Percentiles rank a stretch among this genome's conserved stretches.
Conservation (phyloP, 2,113 vertebrate genomes). For the Sebastes schlegelii region DNA sequence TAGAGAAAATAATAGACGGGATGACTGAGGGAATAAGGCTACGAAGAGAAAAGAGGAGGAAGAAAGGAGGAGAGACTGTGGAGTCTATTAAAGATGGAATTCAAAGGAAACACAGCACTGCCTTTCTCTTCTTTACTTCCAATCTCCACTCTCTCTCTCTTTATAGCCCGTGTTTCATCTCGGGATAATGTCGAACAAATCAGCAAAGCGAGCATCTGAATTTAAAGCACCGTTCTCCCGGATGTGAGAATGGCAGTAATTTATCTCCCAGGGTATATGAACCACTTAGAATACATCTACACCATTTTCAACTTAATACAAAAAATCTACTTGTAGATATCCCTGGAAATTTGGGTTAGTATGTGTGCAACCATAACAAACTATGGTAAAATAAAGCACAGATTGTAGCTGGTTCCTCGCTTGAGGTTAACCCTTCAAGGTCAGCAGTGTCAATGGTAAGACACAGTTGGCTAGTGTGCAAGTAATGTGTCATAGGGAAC, state of each 20-base stretch:
- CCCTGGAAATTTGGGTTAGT: slow-evolving; percentile 24
- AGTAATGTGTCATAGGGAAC: slow-evolving; percentile 7
- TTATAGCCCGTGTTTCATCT: slow-evolving; percentile 69
- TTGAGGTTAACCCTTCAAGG: slow-evolving; percentile 46
- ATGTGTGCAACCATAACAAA: slow-evolving; percentile 16
- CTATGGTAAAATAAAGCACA: slow-evolving; percentile 7
- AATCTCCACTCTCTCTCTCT: slow-evolving; percentile 46
- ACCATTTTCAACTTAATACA: slow-evolving; percentile 21
- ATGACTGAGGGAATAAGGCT: slow-evolving; percentile 59
- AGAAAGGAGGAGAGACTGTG: slow-evolving; percentile 50
- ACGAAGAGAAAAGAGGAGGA: slow-evolving; percentile 34
- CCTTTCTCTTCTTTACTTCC: slow-evolving; percentile 60
- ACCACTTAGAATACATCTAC: slow-evolving; percentile 27
- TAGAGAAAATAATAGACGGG: slow-evolving; percentile 64
- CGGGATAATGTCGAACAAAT: slow-evolving; percentile 76
- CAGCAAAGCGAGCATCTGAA: slow-evolving; percentile 67
- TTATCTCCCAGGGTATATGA: slow-evolving; percentile 47
- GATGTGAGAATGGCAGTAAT: slow-evolving; percentile 43
- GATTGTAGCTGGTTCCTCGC: slow-evolving; percentile 22
- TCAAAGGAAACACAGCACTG: slow-evolving; percentile 68
- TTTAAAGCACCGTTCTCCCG: slow-evolving; percentile 54
- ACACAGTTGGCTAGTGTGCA: slow-evolving; percentile 6
- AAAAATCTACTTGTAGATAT: slow-evolving; percentile 40
- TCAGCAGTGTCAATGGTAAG: slow-evolving; percentile 21
- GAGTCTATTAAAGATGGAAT: slow-evolving; percentile 77